A percentile compares a stretch with the other conserved stretches of the same genome.
Conservation (phyloP, 2,113 vertebrate species). For the Genyomyrus donnyi region DNA sequence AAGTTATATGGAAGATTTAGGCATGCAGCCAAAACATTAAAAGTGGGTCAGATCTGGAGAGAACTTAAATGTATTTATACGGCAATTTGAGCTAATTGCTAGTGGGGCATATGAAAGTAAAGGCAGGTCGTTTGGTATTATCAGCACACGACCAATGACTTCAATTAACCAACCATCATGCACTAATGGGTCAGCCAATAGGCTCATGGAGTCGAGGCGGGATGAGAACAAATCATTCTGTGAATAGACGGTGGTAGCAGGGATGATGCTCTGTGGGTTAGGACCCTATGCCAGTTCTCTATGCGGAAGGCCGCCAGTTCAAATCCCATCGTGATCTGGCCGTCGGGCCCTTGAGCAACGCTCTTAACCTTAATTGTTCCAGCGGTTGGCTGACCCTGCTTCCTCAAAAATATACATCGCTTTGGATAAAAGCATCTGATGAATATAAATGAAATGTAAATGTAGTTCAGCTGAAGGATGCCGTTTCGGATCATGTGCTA, state of each 20-base stretch:
- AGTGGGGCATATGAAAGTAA: not conserved
- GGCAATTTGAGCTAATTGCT: not conserved
- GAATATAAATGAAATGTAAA: not conserved
- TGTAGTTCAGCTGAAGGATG: not conserved
- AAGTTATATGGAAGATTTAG: not conserved
- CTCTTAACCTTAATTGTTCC: not conserved
- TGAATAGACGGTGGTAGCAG: not conserved
- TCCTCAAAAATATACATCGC: not conserved
- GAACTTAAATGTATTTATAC: not conserved
- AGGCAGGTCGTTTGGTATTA: not conserved
- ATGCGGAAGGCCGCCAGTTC: not conserved
- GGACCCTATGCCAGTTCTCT: not conserved
- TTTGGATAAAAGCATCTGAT: not conserved
- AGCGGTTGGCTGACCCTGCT: not conserved
- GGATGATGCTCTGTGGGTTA: not conserved
- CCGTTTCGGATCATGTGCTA: not conserved
- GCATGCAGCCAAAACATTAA: not conserved
- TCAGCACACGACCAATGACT: not conserved
- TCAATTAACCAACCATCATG: not conserved
- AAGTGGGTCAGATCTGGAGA: not conserved
- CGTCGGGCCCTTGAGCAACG: not conserved
- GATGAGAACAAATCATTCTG: not conserved
- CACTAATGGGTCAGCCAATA: not conserved
- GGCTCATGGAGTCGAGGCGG: not conserved
- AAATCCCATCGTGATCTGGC: not conserved